Evolutionary conservation across 1,140 invertebrate genomes (phyloP).

Genomic region (Drosophila punjabiensis): DNA sequence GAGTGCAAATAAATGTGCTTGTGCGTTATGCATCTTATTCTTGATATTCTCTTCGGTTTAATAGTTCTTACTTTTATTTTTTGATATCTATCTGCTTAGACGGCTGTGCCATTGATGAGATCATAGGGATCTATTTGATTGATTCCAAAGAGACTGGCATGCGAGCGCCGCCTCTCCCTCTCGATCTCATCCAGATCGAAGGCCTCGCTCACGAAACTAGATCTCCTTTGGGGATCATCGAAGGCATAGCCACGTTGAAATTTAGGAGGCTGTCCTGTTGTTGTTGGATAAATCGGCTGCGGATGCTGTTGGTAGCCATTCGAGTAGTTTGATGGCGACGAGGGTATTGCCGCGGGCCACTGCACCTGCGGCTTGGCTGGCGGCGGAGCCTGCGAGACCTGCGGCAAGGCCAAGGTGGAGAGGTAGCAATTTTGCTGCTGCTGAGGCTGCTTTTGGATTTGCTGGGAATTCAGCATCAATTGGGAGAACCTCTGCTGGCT

Average conservation of each 20-base stretch:
- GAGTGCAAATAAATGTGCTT: background rate
- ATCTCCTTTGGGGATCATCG: conserved; percentile 71
- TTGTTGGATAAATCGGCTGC: conserved; percentile 43
- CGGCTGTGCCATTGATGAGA: conserved; percentile 80
- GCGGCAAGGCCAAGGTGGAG: conserved; percentile 63
- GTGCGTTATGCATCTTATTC: background rate
- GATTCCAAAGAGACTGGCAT: conserved; percentile 75
- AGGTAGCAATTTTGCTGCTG: conserved; percentile 66
- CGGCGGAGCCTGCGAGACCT: conserved; percentile 5
- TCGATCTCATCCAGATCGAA: conserved; percentile 84
- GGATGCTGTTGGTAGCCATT: conserved; percentile 43
- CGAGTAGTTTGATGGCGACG: conserved; percentile 75
- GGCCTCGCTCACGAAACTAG: conserved; percentile 62
- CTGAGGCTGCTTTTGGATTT: conserved; percentile 44
- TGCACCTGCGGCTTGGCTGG: conserved; percentile 52
- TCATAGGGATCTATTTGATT: conserved; percentile 66
- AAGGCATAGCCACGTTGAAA: conserved; percentile 78
- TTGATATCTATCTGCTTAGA: conserved; percentile 15
- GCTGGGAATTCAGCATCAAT: conserved; percentile 43
- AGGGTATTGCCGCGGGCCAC: conserved; percentile 81
- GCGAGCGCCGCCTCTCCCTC: conserved; percentile 77
- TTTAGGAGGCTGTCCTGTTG: conserved; percentile 47
- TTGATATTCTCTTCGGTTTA: background rate
- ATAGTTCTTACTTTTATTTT: background rate
- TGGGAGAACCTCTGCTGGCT: conserved; percentile 63